These are phyloP conservation scores for Nephrotoma flavescens DNA, from an alignment of 2,888 invertebrate genomes.

Conservation along the genomic window DNA sequence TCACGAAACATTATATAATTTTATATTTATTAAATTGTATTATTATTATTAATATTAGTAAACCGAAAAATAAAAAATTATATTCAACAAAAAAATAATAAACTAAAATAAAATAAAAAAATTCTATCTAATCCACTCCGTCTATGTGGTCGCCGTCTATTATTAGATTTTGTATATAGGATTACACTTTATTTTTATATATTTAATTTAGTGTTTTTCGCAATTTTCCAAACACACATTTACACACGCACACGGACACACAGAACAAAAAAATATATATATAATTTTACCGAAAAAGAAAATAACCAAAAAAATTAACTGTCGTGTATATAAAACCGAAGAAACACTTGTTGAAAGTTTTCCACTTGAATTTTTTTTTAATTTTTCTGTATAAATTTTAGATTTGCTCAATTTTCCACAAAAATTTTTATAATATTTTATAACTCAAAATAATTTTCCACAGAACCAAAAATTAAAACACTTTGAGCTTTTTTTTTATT, in stretches of 20 bases:
- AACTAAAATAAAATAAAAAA: neutral
- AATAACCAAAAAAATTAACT: neutral
- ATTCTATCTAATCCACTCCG: neutral
- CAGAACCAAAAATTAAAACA: neutral
- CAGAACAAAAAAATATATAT: neutral
- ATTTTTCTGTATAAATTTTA: neutral
- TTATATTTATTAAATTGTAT: neutral
- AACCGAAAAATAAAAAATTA: conserved; percentile 1
- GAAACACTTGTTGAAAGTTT: neutral
- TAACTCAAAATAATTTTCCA: neutral
- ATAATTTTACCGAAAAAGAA: neutral
- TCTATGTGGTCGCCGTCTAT: neutral
- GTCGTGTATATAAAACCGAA: neutral
- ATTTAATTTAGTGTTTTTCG: neutral
- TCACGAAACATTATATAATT: conserved; percentile 13
- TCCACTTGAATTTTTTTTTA: neutral
- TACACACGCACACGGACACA: neutral
- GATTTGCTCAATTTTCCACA: neutral
- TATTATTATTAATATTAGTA: neutral
- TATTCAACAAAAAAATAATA: neutral
- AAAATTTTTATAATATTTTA: neutral
- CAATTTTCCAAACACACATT: neutral
- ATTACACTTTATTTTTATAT: neutral
- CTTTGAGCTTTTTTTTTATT: neutral
- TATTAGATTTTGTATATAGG: neutral